Percentiles rank a stretch among this genome's conserved stretches.
Evolutionary conservation across 1,140 invertebrate species (phyloP).

Genomic region (Cydia amplana): DNA sequence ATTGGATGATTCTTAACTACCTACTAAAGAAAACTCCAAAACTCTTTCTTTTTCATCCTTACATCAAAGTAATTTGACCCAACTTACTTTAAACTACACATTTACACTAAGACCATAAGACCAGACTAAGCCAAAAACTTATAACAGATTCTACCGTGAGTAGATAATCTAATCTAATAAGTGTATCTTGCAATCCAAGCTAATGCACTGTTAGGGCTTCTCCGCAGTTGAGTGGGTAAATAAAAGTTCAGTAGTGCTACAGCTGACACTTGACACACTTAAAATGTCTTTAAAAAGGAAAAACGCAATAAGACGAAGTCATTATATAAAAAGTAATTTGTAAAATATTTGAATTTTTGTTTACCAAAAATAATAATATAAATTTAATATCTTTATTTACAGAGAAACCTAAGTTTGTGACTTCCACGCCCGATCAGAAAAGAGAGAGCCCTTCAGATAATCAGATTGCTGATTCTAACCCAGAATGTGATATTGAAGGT

Average conservation of each 20-base stretch:
- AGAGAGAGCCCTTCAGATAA: slow-evolving; percentile 55
- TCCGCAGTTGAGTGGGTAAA: neutral
- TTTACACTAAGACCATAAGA: neutral
- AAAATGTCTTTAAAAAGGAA: slow-evolving; percentile 33
- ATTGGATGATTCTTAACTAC: too few species aligned
- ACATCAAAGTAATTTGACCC: neutral
- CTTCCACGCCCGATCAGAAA: slow-evolving; percentile 53
- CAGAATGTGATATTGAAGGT: slow-evolving; percentile 58
- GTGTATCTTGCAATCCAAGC: slow-evolving; percentile 27
- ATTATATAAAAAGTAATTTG: neutral
- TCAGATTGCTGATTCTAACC: slow-evolving; percentile 49
- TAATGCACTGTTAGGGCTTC: slow-evolving; percentile 23
- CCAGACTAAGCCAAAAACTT: slow-evolving; percentile 21
- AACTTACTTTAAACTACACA: neutral
- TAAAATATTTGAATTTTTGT: neutral
- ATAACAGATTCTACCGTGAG: slow-evolving; percentile 15
- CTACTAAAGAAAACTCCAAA: too few species aligned
- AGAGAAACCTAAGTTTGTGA: slow-evolving; percentile 56
- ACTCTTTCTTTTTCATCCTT: too few species aligned
- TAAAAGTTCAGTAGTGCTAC: slow-evolving; percentile 14
- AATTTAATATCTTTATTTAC: slow-evolving; percentile 39
- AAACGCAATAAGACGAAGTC: slow-evolving; percentile 34
- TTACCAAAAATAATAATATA: slow-evolving; percentile 48
- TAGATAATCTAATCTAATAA: slow-evolving; percentile 33
- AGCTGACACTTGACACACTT: slow-evolving; percentile 18